Base-by-base conservation (phyloP, 1,140 invertebrate species). In the Hyposmocoma kahamanoa region DNA sequence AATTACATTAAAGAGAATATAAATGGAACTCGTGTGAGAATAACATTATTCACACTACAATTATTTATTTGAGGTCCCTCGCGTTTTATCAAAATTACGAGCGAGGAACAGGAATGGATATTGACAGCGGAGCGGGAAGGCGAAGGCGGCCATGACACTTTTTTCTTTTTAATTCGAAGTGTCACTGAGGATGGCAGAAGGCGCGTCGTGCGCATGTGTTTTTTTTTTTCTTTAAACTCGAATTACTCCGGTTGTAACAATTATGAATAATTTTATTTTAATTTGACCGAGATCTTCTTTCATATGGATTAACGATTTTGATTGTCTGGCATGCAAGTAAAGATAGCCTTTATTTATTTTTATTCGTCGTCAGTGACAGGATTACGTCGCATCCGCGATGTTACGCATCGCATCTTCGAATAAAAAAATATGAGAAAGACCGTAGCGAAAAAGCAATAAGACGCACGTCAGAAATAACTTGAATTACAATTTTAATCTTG, bases 401-500 rank as follows among this genome's bases (percentile, higher is more conserved):
- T 57, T 62, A 59, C 55, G 58, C 42, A 42, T 58, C 53, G 53
- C 46, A 45, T 38, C 44, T 22, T 43, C 49, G 45, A 57, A 50
- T 58, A 66, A 63, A 65, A 75, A 72, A 66, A 45, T 46, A 39
- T 43, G 54, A 54, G 46, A 32, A n/a, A 43, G 49, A 60, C 67
- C 69, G 73, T 71, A 79, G 65, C 77, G 72, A 81, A 78, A 74
- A 80, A 70, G 67, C 81, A 84, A 84, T 79, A 78, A 82, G 72
- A 74, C 59, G 67, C 61, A 71, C 66, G 81, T 84, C 78, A 80
- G 62, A 74, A 72, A 72, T 79, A 80, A 79, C 67, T 77, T 73
- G 77, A 80, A 74, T 80, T 78, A 83, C 72, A 79, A 81, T 81
- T 81, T 83, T 79, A 84, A 84, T 84, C 79, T 83, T 78, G 77